Conservation (phyloP, 2,113 vertebrate species). For the Dinomys branickii region DNA sequence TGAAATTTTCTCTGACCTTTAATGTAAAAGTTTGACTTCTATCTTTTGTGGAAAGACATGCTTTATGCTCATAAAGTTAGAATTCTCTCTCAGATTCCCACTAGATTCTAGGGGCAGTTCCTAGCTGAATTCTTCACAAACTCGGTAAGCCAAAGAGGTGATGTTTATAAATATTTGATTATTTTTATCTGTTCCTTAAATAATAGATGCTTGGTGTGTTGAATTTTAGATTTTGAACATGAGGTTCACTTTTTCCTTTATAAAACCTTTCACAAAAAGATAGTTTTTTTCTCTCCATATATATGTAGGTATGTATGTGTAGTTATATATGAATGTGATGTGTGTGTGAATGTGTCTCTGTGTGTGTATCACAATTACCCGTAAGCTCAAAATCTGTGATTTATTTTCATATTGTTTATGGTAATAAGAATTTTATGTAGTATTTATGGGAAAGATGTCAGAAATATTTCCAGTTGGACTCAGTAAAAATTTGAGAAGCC, state of each 20-base stretch:
- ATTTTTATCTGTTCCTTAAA: constrained; percentile 56
- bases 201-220: constrained; percentile 58
- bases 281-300: neutral
- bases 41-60: neutral
- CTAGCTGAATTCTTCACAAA: constrained; percentile 43
- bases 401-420: neutral
- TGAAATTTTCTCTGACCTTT: constrained; percentile 38
- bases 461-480: neutral
- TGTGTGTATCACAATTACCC: neutral
- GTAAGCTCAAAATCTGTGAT: neutral
- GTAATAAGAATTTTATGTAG: neutral
- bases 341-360: too few relatives aligned
- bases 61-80: constrained; percentile 21
- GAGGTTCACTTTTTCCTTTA: neutral
- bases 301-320: neutral
- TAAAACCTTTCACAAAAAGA: neutral
- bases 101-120: neutral
- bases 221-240: constrained; percentile 32
- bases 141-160: neutral
- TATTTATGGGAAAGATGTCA: neutral
- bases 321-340: neutral
- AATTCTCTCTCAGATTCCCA: neutral
- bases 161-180: constrained; percentile 62
- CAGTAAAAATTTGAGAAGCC: neutral
- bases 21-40: constrained; percentile 45